Evolutionary conservation across 2,888 invertebrate genomes (phyloP).

Genomic region (Chrysodeixis includens): DNA sequence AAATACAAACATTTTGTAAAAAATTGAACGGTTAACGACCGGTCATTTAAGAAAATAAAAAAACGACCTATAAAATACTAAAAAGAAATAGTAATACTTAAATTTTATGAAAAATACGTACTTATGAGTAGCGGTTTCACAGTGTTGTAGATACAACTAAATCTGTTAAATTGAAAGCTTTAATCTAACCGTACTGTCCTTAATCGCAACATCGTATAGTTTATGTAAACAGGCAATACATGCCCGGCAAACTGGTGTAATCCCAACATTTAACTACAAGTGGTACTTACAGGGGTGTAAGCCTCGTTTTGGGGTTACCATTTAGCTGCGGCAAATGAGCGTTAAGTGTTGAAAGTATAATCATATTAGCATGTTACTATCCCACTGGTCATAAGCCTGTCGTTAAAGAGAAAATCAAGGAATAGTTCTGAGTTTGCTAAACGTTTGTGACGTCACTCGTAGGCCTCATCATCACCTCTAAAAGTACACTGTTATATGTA

Average conservation of each 20-base stretch:
- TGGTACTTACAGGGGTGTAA: background rate
- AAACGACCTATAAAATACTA: too few relatives aligned
- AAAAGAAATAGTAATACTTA: too few relatives aligned
- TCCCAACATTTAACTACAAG: background rate
- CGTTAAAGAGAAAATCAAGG: background rate
- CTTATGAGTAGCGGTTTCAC: too few relatives aligned
- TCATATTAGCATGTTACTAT: background rate
- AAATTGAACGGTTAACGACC: too few relatives aligned
- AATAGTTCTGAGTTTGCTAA: background rate
- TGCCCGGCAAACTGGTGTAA: background rate
- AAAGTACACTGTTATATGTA: too few relatives aligned
- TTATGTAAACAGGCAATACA: background rate
- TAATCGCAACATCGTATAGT: constrained; percentile 2
- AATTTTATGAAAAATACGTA: too few relatives aligned
- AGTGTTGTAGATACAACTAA: background rate
- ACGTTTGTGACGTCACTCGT: too few relatives aligned
- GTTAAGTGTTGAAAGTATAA: background rate
- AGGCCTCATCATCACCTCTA: too few relatives aligned
- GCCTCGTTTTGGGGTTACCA: background rate
- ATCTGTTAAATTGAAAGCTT: background rate
- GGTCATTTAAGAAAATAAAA: too few relatives aligned
- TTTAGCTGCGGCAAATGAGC: background rate
- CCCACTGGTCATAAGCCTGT: background rate
- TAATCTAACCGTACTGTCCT: background rate
- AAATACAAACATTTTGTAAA: too few relatives aligned